These are phyloP conservation scores for Acrocephalus arundinaceus DNA, from an alignment of 2,113 vertebrate species.

Conservation along the genomic window DNA sequence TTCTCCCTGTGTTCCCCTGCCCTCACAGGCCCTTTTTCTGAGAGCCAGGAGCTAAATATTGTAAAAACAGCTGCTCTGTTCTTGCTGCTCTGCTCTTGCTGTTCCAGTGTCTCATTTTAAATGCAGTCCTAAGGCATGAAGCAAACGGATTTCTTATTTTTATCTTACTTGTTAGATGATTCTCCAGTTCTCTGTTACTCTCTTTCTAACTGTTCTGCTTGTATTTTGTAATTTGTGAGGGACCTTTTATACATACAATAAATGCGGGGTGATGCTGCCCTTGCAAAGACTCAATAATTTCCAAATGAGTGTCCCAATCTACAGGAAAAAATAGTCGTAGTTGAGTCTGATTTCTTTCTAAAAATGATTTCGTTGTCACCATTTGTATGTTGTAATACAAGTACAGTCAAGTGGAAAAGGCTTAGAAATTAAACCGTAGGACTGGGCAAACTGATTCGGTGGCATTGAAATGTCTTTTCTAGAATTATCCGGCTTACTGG, in stretches of 20 bases:
- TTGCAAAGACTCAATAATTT: background rate
- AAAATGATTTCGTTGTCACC: background rate
- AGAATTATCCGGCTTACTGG: conserved; percentile 48
- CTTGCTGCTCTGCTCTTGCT: background rate
- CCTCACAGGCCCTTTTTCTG: background rate
- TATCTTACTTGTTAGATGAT: background rate
- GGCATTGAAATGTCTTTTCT: conserved; percentile 62
- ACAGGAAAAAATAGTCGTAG: fast-evolving
- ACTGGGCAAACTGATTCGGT: background rate
- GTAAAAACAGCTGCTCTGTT: conserved; percentile 4
- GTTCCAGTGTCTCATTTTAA: background rate
- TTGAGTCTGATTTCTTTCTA: background rate
- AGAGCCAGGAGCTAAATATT: background rate
- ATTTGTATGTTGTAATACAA: background rate
- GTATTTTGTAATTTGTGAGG: background rate
- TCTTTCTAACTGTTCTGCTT: background rate
- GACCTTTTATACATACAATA: background rate
- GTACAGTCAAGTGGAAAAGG: background rate
- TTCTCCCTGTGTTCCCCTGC: background rate
- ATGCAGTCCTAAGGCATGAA: background rate
- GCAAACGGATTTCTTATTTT: background rate
- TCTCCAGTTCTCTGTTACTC: background rate
- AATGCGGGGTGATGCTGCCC: background rate
- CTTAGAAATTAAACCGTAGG: background rate
- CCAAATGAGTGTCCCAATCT: background rate